Evolutionary conservation across 2,113 vertebrate genomes (phyloP).

Genomic region (Oreochromis tanganicae): DNA sequence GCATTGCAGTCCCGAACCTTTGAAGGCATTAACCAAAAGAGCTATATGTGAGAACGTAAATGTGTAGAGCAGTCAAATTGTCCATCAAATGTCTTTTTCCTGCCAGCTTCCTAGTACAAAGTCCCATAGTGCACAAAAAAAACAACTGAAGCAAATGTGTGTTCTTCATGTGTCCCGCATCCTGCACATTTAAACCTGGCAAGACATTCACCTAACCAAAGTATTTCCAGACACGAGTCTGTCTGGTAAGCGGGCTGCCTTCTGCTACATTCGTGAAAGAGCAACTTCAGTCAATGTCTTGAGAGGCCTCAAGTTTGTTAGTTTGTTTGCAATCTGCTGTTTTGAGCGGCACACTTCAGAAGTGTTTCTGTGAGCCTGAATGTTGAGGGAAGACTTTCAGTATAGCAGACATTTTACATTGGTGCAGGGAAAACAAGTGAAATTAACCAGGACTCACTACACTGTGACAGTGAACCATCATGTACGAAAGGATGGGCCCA

Average conservation of each 20-base stretch:
- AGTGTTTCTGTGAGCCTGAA: neutral
- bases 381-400: neutral
- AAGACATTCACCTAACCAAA: neutral
- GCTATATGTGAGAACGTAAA: neutral
- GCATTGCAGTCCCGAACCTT: neutral
- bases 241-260: neutral
- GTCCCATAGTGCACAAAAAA: neutral
- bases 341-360: neutral
- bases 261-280: rapidly evolving
- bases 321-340: neutral
- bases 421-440: neutral
- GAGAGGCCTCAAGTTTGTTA: neutral
- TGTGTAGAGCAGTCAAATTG: neutral
- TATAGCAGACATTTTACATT: neutral
- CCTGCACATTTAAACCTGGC: neutral
- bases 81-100: neutral
- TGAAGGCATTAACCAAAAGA: neutral
- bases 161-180: neutral
- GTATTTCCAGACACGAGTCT: rapidly evolving
- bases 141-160: neutral
- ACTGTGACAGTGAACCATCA: neutral
- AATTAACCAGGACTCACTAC: neutral
- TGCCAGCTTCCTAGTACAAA: neutral
- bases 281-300: neutral
- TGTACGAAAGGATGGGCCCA: neutral